These are phyloP conservation scores for Thaumatotibia leucotreta DNA, from an alignment of 1,140 invertebrate species.

Conservation along the genomic window DNA sequence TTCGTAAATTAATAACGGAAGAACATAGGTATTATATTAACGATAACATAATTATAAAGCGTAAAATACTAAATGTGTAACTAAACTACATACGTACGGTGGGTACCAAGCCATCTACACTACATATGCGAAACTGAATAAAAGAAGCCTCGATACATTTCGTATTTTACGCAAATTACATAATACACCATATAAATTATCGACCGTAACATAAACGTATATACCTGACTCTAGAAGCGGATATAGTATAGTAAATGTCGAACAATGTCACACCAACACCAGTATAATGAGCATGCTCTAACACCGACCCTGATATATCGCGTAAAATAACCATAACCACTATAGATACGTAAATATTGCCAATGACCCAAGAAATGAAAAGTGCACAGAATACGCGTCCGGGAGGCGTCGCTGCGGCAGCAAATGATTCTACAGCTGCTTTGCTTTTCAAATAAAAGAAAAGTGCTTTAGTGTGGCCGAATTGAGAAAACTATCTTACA, in stretches of 20 bases:
- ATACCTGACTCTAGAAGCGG: slow-evolving; percentile 10
- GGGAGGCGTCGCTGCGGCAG: slow-evolving; percentile 18
- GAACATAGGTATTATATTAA: slow-evolving; percentile 13
- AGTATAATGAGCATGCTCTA: slow-evolving; percentile 40
- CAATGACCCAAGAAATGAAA: slow-evolving; percentile 45
- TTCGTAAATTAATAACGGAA: slow-evolving; percentile 14
- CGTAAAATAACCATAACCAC: slow-evolving; percentile 43
- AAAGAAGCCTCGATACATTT: slow-evolving; percentile 32
- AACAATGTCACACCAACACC: slow-evolving; percentile 72
- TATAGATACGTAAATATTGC: slow-evolving; percentile 33
- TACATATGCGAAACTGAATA: slow-evolving; percentile 34
- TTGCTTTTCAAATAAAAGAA: background rate
- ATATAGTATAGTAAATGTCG: slow-evolving; percentile 21
- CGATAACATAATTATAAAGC: slow-evolving; percentile 15
- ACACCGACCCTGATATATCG: slow-evolving; percentile 24
- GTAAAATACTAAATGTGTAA: slow-evolving; percentile 28
- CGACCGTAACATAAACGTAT: background rate
- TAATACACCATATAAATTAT: slow-evolving; percentile 17
- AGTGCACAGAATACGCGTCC: slow-evolving; percentile 50
- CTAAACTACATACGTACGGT: background rate
- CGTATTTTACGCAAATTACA: slow-evolving; percentile 39
- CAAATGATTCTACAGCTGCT: background rate
- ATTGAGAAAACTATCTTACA: background rate
- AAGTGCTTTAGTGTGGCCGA: background rate
- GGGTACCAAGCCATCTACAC: slow-evolving; percentile 21